Conservation (phyloP, 2,113 vertebrate species). For the Struthio camelus region DNA sequence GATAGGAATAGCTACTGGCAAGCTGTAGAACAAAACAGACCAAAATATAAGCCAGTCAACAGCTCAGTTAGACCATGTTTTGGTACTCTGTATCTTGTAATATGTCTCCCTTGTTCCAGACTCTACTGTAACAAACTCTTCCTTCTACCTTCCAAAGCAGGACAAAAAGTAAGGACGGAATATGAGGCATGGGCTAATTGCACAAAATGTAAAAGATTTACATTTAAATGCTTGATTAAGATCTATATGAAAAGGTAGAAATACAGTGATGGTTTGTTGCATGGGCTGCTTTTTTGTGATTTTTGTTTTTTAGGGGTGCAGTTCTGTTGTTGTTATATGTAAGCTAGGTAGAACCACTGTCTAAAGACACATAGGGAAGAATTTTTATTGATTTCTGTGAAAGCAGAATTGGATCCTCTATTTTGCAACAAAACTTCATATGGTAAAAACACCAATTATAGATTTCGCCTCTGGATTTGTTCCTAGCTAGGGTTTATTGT, state of each 20-base stretch:
- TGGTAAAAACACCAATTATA: not conserved
- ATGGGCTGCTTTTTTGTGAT: no score
- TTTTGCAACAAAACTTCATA: not conserved
- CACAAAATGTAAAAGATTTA: not conserved
- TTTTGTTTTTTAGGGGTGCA: not conserved
- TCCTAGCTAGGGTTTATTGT: not conserved
- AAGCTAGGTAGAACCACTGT: not conserved
- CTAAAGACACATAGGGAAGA: not conserved
- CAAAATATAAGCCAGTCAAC: no score
- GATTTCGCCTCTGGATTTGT: not conserved
- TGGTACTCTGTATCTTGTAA: not conserved
- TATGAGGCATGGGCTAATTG: not conserved
- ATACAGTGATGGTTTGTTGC: no score
- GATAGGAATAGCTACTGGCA: not conserved
- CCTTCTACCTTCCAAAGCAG: not conserved
- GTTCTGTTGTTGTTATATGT: no score
- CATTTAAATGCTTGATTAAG: not conserved
- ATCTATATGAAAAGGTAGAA: not conserved
- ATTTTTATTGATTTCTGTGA: not conserved
- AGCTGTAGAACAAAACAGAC: not conserved
- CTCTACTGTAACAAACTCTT: not conserved
- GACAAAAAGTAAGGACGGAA: not conserved
- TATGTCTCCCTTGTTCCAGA: not conserved
- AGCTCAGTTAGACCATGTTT: no score
- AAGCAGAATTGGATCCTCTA: not conserved